Evolutionary conservation across 2,113 vertebrate genomes (phyloP).

Genomic region (Oceanites oceanicus): DNA sequence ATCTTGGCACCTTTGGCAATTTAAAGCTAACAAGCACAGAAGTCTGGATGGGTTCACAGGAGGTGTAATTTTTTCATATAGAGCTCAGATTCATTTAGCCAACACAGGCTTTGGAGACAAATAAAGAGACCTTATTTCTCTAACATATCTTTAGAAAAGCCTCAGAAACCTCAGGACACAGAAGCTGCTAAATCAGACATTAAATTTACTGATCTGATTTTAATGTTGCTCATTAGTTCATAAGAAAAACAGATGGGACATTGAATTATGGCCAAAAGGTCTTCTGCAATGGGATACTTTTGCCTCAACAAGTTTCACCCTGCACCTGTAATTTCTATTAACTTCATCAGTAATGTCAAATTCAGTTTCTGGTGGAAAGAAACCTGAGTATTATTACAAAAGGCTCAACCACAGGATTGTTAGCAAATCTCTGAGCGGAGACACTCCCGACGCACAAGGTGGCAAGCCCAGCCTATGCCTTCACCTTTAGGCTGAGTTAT

Average conservation of each 20-base stretch:
- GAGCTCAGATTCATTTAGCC: background rate
- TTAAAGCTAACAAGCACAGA: background rate
- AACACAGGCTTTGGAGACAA: background rate
- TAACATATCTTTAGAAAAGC: background rate
- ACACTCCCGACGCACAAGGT: rapidly evolving
- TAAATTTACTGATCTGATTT: constrained; percentile 24
- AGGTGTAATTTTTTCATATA: background rate
- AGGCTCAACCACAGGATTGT: background rate
- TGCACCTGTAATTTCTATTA: background rate
- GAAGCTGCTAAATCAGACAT: background rate
- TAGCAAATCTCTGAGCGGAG: background rate
- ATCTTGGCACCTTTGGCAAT: background rate
- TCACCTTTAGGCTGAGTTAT: background rate
- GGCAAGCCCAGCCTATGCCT: background rate
- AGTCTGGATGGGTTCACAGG: background rate
- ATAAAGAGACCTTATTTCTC: background rate
- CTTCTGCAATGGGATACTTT: background rate
- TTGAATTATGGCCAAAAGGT: background rate
- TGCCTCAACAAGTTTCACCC: background rate
- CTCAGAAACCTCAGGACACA: background rate
- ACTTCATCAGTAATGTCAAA: background rate
- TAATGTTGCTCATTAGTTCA: background rate
- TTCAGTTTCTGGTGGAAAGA: background rate
- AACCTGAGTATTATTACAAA: background rate
- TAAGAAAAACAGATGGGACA: background rate